These are phyloP conservation scores for Nesoenas mayeri DNA, from an alignment of 2,113 vertebrate genomes.

Conservation along the genomic window DNA sequence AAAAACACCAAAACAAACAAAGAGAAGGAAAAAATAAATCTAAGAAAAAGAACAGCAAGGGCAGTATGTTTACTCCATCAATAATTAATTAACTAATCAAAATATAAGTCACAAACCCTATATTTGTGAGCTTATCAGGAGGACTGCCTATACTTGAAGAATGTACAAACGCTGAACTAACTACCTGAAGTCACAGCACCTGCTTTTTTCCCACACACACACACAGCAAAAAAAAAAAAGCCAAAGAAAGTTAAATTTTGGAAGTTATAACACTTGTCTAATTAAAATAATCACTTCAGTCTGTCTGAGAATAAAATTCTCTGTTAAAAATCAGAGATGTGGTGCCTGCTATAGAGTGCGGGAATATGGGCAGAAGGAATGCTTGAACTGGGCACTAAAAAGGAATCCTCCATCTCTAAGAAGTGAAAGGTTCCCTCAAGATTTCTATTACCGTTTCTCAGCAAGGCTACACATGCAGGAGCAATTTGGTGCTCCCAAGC, in stretches of 20 bases:
- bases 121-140: neutral
- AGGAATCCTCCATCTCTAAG: neutral
- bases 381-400: conserved; percentile 15
- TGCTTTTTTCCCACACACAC: neutral
- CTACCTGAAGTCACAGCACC: neutral
- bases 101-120: too few species aligned
- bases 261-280: neutral
- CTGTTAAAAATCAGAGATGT: neutral
- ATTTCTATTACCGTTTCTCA: conserved; percentile 39
- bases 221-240: neutral
- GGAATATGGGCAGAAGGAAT: neutral
- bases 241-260: neutral
- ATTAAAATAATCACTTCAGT: neutral
- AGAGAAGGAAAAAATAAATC: neutral
- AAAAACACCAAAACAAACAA: neutral
- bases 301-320: neutral
- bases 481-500: conserved; percentile 17
- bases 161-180: neutral
- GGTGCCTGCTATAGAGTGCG: neutral
- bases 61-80: neutral
- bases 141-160: neutral
- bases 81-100: too few species aligned
- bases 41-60: neutral
- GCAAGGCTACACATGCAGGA: conserved; percentile 1
- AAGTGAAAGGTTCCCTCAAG: neutral